Evolutionary conservation across 2,888 invertebrate genomes (phyloP).

Genomic region (Laothoe populi): DNA sequence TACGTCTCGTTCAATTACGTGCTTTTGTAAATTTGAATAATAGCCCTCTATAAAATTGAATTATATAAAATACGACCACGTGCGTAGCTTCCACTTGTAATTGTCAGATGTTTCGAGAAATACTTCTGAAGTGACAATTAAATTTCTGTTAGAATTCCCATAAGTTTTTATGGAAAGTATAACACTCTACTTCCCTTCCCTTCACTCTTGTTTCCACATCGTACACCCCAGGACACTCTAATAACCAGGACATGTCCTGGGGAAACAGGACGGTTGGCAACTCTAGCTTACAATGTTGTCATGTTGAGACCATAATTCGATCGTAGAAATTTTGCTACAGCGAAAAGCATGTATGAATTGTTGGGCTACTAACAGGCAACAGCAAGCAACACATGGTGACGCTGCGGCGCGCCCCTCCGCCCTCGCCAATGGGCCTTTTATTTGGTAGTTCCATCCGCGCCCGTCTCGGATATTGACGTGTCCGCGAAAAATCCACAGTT

Average conservation of each 20-base stretch:
- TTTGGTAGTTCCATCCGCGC: constrained; percentile 70
- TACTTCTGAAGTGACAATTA: too few species aligned
- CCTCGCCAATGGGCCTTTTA: constrained; percentile 58
- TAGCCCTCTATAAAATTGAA: not conserved
- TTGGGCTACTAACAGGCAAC: constrained; percentile 54
- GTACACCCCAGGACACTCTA: too few species aligned
- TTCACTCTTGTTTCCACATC: too few species aligned
- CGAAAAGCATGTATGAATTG: constrained; percentile 60
- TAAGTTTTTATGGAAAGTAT: not conserved
- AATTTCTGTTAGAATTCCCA: too few species aligned
- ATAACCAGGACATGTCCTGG: too few species aligned
- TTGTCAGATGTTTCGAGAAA: not conserved
- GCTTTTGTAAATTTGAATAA: not conserved
- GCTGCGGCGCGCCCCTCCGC: constrained; percentile 63
- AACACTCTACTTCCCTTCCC: too few species aligned
- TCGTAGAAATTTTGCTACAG: constrained; percentile 53
- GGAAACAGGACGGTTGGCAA: too few species aligned
- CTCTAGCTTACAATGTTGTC: constrained; percentile 53
- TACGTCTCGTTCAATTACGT: constrained; percentile 29
- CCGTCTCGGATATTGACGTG: constrained; percentile 64
- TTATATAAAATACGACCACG: too few species aligned
- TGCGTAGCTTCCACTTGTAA: not conserved
- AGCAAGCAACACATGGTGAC: constrained; percentile 70
- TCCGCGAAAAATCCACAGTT: constrained; percentile 43
- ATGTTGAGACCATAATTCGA: constrained; percentile 51